Percentiles rank a stretch among this genome's conserved stretches.
These are phyloP conservation scores for Harlomillsia oculata DNA, from an alignment of 1,140 invertebrate genomes.

Conservation along the genomic window DNA sequence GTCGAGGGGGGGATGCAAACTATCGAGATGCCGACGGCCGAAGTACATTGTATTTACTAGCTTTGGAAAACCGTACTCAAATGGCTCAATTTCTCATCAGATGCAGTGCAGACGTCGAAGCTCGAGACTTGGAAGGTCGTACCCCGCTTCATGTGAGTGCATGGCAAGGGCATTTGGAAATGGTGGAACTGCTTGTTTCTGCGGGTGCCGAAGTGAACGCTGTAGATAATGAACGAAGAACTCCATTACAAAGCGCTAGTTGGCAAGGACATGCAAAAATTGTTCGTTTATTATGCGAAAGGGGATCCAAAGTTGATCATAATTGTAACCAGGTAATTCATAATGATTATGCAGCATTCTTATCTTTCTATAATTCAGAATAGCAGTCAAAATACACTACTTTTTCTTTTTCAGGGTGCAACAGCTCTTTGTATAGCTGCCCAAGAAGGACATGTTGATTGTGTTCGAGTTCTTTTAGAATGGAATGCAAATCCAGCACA, in stretches of 20 bases:
- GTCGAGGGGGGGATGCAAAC: constrained; percentile 74
- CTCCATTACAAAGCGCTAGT: constrained; percentile 83
- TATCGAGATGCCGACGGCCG: constrained; percentile 84
- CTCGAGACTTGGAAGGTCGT: constrained; percentile 72
- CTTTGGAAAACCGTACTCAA: constrained; percentile 76
- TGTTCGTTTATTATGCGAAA: constrained; percentile 67
- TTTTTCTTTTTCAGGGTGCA: constrained; percentile 57
- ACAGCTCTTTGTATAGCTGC: constrained; percentile 64
- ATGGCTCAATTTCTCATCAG: constrained; percentile 73
- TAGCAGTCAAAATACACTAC: background rate
- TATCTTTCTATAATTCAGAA: background rate
- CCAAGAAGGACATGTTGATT: constrained; percentile 79
- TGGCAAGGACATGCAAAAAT: constrained; percentile 85
- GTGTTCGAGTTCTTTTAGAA: constrained; percentile 72
- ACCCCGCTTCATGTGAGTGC: constrained; percentile 55
- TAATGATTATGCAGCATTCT: constrained; percentile 30
- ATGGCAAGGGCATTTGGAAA: constrained; percentile 85
- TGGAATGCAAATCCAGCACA: constrained; percentile 85
- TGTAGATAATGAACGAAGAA: constrained; percentile 77
- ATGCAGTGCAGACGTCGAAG: constrained; percentile 71
- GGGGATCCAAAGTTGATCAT: constrained; percentile 69
- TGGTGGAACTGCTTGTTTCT: constrained; percentile 74
- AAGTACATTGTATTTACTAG: constrained; percentile 81
- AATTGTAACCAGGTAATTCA: constrained; percentile 58
- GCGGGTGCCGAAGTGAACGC: constrained; percentile 74